phyloP scores from a whole-genome alignment of 92 coral and sea anemone genomes.

The Epizoanthus rinbou region DNA sequence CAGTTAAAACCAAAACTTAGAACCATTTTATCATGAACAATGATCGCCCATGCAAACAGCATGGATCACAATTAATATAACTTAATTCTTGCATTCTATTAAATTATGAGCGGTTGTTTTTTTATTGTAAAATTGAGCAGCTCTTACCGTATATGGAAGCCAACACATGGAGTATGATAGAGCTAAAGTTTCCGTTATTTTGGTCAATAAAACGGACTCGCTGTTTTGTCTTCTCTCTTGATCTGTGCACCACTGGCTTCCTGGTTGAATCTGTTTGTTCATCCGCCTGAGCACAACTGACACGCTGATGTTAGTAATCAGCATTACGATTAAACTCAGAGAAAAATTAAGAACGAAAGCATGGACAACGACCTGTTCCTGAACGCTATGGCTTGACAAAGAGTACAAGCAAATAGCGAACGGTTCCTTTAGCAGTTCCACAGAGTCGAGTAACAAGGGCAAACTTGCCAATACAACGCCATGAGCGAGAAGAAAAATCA shows the following conservation, averaged over 20 bases:
- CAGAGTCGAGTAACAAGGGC: constrained; percentile 30
- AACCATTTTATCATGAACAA: too few relatives aligned
- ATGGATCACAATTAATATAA: too few relatives aligned
- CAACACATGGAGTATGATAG: constrained; percentile 26
- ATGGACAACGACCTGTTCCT: constrained; percentile 44
- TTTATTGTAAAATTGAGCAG: not conserved
- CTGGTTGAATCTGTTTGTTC: constrained; percentile 2
- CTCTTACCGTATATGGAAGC: constrained; percentile 49
- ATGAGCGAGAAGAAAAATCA: constrained; percentile 27
- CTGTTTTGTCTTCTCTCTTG: not conserved
- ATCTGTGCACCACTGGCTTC: too few relatives aligned
- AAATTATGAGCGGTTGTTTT: not conserved
- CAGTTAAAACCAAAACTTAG: too few relatives aligned
- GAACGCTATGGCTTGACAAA: constrained; percentile 9
- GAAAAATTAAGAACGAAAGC: constrained; percentile 41
- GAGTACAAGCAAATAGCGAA: constrained; percentile 48
- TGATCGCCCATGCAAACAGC: too few relatives aligned
- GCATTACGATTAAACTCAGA: constrained; percentile 34
- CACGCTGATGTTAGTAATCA: constrained; percentile 23
- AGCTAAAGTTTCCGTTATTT: constrained; percentile 39
- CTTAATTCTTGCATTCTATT: not conserved
- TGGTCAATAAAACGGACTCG: constrained; percentile 46
- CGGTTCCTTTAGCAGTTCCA: constrained; percentile 43
- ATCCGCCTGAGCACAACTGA: constrained; percentile 36
- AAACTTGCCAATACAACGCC: constrained; percentile 16